Evolutionary conservation across 92 coral and sea anemone genomes (phyloP).

Genomic region (Isaurus tuberculatus): DNA sequence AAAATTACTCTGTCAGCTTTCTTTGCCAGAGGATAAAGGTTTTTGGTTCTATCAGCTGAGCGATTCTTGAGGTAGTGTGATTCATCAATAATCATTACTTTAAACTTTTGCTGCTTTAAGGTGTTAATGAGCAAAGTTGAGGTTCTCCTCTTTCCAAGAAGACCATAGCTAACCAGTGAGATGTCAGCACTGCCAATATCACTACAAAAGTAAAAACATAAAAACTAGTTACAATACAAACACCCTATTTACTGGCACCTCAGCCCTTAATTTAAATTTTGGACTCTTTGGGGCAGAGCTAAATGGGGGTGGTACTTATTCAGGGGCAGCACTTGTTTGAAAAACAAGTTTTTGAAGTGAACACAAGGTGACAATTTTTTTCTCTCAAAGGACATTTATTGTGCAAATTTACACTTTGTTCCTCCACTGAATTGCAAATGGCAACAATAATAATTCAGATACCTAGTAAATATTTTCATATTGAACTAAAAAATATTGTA

Average conservation of each 20-base stretch:
- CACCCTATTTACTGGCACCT: not conserved
- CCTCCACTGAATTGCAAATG: no score
- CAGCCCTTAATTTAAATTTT: no score
- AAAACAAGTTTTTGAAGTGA: no score
- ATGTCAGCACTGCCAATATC: constrained; percentile 78
- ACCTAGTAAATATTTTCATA: no score
- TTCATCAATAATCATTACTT: constrained; percentile 86
- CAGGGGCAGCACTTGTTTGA: no score
- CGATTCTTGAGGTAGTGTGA: constrained; percentile 95
- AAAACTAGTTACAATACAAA: not conserved
- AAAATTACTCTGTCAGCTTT: constrained; percentile 78
- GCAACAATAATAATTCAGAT: no score
- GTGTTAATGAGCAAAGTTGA: constrained; percentile 80
- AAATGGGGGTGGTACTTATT: no score
- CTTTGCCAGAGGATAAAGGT: constrained; percentile 79
- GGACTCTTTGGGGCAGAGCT: no score
- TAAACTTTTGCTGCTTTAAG: constrained; percentile 75
- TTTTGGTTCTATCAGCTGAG: constrained; percentile 80
- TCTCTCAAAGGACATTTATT: no score
- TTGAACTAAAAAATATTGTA: no score
- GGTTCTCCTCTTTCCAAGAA: constrained; percentile 61
- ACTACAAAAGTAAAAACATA: constrained; percentile 39
- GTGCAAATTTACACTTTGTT: no score
- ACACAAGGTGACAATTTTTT: no score
- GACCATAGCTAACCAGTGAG: constrained; percentile 89